Conservation (phyloP, 2,888 invertebrate genomes). For the Stictocephala bisonia region DNA sequence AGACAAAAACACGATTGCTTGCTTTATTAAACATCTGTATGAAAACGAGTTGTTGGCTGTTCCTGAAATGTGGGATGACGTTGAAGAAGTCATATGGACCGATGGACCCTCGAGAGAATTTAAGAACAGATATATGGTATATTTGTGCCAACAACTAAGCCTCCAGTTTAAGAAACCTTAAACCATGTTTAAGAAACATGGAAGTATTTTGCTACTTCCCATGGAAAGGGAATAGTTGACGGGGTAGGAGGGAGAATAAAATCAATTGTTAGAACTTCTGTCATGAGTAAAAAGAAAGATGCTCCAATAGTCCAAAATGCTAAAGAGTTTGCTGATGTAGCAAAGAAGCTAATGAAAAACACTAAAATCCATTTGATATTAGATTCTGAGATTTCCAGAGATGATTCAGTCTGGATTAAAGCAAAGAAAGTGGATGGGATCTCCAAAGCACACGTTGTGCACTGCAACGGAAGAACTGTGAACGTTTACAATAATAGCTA, state of each 20-base stretch:
- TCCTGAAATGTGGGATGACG: not conserved
- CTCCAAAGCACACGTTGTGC: not conserved
- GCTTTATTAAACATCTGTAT: not conserved
- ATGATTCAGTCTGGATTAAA: conserved; percentile 27
- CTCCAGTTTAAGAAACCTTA: not conserved
- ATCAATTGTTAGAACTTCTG: conserved; percentile 26
- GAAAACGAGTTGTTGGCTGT: not conserved
- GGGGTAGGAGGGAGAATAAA: not conserved
- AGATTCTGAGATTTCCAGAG: conserved; percentile 32
- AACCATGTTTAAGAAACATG: too few relatives aligned
- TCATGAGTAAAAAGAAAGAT: conserved; percentile 2
- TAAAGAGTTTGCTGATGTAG: not conserved
- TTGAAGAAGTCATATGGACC: not conserved
- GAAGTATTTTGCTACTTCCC: conserved; percentile 1
- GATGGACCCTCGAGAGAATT: not conserved
- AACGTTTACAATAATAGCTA: too few relatives aligned
- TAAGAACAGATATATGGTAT: not conserved
- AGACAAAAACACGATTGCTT: not conserved
- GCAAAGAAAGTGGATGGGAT: not conserved
- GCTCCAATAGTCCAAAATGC: conserved; percentile 22
- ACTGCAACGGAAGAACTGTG: too few relatives aligned
- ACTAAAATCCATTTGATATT: not conserved
- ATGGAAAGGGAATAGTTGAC: not conserved
- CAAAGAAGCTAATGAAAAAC: conserved; percentile 9
- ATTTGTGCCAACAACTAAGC: not conserved